Evolutionary conservation across 1,140 invertebrate genomes (phyloP).

Genomic region (Trinorchestia longiramus): DNA sequence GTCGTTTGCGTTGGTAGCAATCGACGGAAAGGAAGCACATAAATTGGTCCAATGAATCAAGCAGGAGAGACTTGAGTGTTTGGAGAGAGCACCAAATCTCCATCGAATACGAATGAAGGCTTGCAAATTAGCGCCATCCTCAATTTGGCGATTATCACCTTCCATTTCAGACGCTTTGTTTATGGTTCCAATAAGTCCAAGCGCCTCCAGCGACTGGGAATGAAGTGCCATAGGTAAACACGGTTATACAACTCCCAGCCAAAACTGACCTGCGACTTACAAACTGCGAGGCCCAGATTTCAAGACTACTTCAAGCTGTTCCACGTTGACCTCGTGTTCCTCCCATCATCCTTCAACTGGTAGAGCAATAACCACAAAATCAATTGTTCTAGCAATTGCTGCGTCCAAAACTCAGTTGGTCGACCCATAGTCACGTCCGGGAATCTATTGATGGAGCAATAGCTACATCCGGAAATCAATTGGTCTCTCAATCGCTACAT

Average conservation of each 20-base stretch:
- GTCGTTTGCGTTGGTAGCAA: neutral
- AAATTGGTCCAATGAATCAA: constrained; percentile 10
- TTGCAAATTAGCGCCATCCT: constrained; percentile 18
- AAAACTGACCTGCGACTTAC: neutral
- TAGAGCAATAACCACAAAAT: neutral
- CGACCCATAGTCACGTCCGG: no score
- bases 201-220: neutral
- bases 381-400: neutral
- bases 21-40: neutral
- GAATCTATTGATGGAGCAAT: neutral
- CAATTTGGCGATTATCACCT: constrained; percentile 37
- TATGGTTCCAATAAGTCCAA: constrained; percentile 11
- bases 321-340: neutral
- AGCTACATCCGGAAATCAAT: neutral
- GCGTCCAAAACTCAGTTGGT: neutral
- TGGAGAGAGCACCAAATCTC: neutral
- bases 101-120: constrained; percentile 14
- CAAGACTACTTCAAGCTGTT: neutral
- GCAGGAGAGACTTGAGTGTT: neutral
- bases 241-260: neutral
- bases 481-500: no score
- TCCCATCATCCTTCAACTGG: neutral
- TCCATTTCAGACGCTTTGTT: neutral
- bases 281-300: neutral
- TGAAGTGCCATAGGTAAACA: neutral